Base-by-base conservation (phyloP, 2,888 invertebrate genomes). In the Mythimna pallens region DNA sequence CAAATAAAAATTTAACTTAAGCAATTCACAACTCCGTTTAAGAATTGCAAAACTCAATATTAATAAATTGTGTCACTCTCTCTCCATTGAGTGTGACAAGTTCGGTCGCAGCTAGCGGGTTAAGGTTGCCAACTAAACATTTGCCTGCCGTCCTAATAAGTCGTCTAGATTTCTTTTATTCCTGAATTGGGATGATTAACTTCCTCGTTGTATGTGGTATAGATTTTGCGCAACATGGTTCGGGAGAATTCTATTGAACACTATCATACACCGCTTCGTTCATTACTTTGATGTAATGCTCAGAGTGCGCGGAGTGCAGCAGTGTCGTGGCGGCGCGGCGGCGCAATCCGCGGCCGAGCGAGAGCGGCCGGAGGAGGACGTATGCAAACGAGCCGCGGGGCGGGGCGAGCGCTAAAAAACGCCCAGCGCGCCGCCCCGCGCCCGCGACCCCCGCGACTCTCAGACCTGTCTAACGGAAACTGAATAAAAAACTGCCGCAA, bases 351-450 rank as follows among this genome's bases (percentile, higher is more conserved):
- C 25, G 30, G 58, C 22, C 25, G 58, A n/a, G 52, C 54, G 70
- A 36, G 63, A 59, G 72, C 50, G 67, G n/a, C 61, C 64, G 66
- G 81, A 75, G 79, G 85, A 80, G 83, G 81, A 70, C 76, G 85
- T 92, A 93, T 93, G 94, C 94, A 93, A 93, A 93, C 89, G 89
- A 92, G 91, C 70, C 74, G 86, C 78, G 85, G 87, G 89, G 90
- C 88, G 85, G 90, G 86, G 89, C 80, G 76, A 70, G 69, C 80
- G 77, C 69, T 86, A 87, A 87, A 88, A 87, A 88, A 88, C 88
- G 88, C 88, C 91, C 87, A 79, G 84, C 82, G 75, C 67, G 7
- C 82, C 73, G 50, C 77, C 71, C 78, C 74, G 69, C 80, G 67
- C 81, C 78, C 86, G 75, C 86, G 76, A 78, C 86, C 65, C 73